Percentiles rank a stretch among this genome's conserved stretches.
Conservation (phyloP, 1,140 invertebrate genomes). For the Bombus waltoni region DNA sequence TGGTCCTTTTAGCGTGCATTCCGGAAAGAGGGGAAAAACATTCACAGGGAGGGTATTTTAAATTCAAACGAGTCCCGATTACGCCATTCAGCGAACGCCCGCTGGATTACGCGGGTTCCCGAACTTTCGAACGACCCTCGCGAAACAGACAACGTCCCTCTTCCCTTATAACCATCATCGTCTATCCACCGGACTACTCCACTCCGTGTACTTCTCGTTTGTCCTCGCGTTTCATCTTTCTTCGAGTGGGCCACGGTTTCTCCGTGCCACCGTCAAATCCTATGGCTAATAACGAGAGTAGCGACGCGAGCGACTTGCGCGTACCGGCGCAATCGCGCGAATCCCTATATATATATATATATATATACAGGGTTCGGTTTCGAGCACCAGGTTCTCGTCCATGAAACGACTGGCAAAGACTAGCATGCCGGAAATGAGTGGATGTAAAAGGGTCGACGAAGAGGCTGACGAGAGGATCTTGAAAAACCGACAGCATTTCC, state of each 20-base stretch:
- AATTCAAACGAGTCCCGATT: constrained; percentile 53
- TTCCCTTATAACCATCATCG: neutral
- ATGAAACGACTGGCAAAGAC: constrained; percentile 43
- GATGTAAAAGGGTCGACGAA: constrained; percentile 36
- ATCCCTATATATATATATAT: neutral
- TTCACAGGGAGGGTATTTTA: constrained; percentile 30
- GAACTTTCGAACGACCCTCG: constrained; percentile 26
- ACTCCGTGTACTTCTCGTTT: neutral
- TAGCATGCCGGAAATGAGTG: constrained; percentile 23
- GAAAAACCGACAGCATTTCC: constrained; percentile 33
- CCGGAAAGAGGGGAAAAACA: constrained; percentile 8
- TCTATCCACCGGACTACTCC: neutral
- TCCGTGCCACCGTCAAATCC: neutral
- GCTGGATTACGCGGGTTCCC: constrained; percentile 33
- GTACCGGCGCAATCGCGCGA: neutral
- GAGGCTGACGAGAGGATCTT: constrained; percentile 36
- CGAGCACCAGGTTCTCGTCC: neutral
- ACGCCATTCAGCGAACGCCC: constrained; percentile 40
- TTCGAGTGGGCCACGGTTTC: neutral
- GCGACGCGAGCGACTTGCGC: neutral
- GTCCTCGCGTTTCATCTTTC: neutral
- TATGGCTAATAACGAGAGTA: constrained; percentile 21
- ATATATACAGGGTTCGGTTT: neutral
- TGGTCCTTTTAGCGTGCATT: constrained; percentile 8
- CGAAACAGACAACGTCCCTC: constrained; percentile 8